Evolutionary conservation across 2,888 invertebrate genomes (phyloP).

Genomic region (Julus scanicus): DNA sequence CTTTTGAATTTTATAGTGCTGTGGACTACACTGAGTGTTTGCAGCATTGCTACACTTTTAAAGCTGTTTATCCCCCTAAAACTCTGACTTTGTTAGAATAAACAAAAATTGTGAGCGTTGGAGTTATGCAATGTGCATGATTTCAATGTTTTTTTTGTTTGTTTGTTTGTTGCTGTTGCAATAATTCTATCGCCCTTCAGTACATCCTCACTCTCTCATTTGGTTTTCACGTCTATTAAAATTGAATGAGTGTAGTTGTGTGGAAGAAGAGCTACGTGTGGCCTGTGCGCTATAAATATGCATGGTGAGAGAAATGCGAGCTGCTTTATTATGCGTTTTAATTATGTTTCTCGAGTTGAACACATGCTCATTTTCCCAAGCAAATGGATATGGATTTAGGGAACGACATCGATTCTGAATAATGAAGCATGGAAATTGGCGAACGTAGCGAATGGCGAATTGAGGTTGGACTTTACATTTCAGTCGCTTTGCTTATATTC

Average conservation of each 20-base stretch:
- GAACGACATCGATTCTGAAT: background rate
- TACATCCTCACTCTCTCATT: background rate
- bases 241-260: constrained; percentile 17
- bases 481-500: background rate
- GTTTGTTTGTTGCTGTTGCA: background rate
- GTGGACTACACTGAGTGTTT: background rate
- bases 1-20: background rate
- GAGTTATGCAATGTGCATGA: background rate
- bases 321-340: constrained; percentile 33
- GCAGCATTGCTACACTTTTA: too few species aligned
- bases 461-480: background rate
- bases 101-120: background rate
- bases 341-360: constrained; percentile 26
- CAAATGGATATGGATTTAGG: constrained; percentile 33
- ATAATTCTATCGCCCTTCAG: constrained; percentile 10
- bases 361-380: constrained; percentile 23
- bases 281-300: background rate
- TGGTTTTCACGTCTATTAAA: constrained; percentile 22
- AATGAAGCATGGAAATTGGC: background rate
- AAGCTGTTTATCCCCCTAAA: too few species aligned
- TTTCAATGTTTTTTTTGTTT: background rate
- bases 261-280: constrained; percentile 11
- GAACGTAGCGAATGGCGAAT: constrained; percentile 1
- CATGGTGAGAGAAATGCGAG: constrained; percentile 20
- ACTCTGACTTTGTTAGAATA: background rate